phyloP scores from a whole-genome alignment of 1,140 invertebrate genomes.

The Dolichoris vasculosae region DNA sequence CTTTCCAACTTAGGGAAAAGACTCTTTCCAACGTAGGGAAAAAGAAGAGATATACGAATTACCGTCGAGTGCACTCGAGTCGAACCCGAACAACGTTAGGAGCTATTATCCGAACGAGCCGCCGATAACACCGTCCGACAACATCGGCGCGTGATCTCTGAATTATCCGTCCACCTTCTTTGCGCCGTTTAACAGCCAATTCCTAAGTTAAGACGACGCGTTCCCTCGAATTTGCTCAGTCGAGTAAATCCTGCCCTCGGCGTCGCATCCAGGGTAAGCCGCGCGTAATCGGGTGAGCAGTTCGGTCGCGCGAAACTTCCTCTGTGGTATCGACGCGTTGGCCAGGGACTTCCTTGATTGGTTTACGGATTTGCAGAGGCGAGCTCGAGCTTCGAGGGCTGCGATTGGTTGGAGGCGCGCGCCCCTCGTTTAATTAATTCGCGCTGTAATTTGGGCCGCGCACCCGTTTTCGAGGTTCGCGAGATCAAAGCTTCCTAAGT shows the following conservation, averaged over 20 bases:
- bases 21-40: no score
- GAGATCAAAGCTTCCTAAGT: slow-evolving; percentile 13
- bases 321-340: no score
- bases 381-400: no score
- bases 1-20: no score
- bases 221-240: background rate
- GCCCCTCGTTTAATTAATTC: slow-evolving; percentile 12
- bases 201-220: background rate
- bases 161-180: background rate
- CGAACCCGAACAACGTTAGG: background rate
- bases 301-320: no score
- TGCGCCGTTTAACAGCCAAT: background rate
- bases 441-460: slow-evolving; percentile 13
- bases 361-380: background rate
- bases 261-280: background rate
- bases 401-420: no score
- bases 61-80: no score
- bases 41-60: no score
- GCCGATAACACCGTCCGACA: background rate
- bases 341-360: background rate
- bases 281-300: background rate
- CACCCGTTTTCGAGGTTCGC: background rate
- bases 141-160: background rate
- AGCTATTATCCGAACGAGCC: background rate
- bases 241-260: no score